Conservation (phyloP, 2,113 vertebrate genomes). For the Tenrec ecaudatus region DNA sequence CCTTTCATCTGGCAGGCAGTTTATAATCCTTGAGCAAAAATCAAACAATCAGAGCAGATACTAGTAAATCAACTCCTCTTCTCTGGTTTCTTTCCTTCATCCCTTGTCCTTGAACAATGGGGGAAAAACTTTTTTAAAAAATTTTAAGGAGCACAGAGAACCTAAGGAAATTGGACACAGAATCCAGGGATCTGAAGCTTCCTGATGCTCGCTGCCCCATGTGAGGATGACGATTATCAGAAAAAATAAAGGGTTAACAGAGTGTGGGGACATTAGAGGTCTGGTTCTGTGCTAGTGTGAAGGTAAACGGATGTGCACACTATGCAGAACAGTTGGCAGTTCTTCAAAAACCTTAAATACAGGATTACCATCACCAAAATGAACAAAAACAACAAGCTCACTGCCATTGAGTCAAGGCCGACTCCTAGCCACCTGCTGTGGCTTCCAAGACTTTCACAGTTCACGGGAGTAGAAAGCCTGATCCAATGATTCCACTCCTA, state of each 20-base stretch:
- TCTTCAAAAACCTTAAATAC: neutral
- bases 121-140: neutral
- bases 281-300: neutral
- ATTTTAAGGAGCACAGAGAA: neutral
- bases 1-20: conserved; percentile 46
- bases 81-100: neutral
- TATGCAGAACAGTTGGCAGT: neutral
- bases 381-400: neutral
- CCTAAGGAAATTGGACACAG: neutral
- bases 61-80: neutral
- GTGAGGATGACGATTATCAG: neutral
- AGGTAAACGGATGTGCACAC: neutral
- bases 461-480: too few relatives aligned
- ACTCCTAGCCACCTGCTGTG: neutral
- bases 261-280: neutral
- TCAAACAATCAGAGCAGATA: neutral
- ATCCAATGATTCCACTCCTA: neutral
- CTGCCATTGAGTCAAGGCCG: neutral
- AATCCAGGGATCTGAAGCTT: conserved; percentile 31
- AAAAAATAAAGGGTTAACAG: neutral
- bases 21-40: conserved; percentile 28
- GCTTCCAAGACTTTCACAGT: too few relatives aligned
- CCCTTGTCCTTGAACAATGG: neutral
- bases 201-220: neutral
- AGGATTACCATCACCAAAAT: neutral